A percentile compares a stretch with the other conserved stretches of the same genome.
Conservation (phyloP, 30 jellyfish, hydroid and myxozoan genomes). For the Hydra vulgaris region DNA sequence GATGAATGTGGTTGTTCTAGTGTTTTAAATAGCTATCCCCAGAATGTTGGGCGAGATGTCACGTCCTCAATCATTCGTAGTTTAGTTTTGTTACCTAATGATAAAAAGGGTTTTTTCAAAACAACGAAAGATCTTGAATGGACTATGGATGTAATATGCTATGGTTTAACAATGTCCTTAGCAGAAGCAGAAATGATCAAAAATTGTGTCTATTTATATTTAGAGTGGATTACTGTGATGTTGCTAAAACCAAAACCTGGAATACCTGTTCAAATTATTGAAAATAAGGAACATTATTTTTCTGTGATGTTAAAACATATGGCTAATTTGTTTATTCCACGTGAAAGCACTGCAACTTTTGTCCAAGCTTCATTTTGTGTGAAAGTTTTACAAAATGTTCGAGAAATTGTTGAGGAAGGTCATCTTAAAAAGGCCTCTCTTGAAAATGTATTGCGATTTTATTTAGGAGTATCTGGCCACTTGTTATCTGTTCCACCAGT, state of each 20-base stretch:
- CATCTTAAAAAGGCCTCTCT: constrained; percentile 36
- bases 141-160: constrained; percentile 99
- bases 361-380: constrained; percentile 70
- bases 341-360: constrained; percentile 69
- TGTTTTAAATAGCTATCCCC: constrained; percentile 74
- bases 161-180: constrained; percentile 85
- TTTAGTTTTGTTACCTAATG: constrained; percentile 45
- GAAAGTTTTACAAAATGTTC: constrained; percentile 53
- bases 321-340: constrained; percentile 69
- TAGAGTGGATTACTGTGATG: constrained; percentile 73
- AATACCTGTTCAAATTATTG: constrained; percentile 62
- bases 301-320: constrained; percentile 55
- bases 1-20: constrained; percentile 76
- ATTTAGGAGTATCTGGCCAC: constrained; percentile 75
- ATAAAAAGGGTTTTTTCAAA: constrained; percentile 39
- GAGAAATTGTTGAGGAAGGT: constrained; percentile 33
- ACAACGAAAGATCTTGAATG: constrained; percentile 80
- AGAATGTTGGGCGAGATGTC: constrained; percentile 75
- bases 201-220: constrained; percentile 70
- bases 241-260: constrained; percentile 44
- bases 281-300: constrained; percentile 53
- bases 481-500: constrained; percentile 84
- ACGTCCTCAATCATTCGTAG: constrained; percentile 72
- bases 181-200: constrained; percentile 80
- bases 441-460: constrained; percentile 65